These are phyloP conservation scores for Lithobius niger DNA, from an alignment of 1,140 invertebrate genomes.

Conservation along the genomic window DNA sequence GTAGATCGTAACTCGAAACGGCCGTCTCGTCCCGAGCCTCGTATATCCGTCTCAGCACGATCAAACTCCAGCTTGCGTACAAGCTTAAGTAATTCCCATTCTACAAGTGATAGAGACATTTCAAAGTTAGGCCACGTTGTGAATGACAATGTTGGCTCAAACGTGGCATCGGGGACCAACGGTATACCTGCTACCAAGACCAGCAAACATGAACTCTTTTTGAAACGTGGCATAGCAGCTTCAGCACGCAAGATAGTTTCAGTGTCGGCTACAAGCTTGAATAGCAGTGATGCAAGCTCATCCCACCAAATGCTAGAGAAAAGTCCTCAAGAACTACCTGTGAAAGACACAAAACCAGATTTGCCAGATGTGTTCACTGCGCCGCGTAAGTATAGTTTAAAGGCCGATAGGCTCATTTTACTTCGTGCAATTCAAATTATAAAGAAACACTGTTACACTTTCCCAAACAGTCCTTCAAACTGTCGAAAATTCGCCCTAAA, in stretches of 20 bases:
- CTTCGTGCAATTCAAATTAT: no score
- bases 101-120: conserved; percentile 40
- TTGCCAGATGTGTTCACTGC: conserved; percentile 27
- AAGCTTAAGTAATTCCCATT: conserved; percentile 13
- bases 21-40: neutral
- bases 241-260: neutral
- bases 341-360: conserved; percentile 49
- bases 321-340: conserved; percentile 44
- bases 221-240: neutral
- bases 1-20: neutral
- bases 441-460: no score
- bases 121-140: conserved; percentile 38
- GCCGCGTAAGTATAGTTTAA: conserved; percentile 16
- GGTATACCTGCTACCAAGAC: neutral
- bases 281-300: neutral
- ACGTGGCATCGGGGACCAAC: conserved; percentile 20
- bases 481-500: no score
- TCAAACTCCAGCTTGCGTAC: neutral
- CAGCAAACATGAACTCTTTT: conserved; percentile 1
- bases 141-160: neutral
- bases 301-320: conserved; percentile 6
- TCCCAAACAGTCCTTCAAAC: no score
- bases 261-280: neutral
- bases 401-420: no score
- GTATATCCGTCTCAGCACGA: neutral